A percentile compares a stretch with the other conserved stretches of the same genome.
These are phyloP conservation scores for Drosophila busckii DNA, from an alignment of 1,140 invertebrate genomes.

Conservation along the genomic window DNA sequence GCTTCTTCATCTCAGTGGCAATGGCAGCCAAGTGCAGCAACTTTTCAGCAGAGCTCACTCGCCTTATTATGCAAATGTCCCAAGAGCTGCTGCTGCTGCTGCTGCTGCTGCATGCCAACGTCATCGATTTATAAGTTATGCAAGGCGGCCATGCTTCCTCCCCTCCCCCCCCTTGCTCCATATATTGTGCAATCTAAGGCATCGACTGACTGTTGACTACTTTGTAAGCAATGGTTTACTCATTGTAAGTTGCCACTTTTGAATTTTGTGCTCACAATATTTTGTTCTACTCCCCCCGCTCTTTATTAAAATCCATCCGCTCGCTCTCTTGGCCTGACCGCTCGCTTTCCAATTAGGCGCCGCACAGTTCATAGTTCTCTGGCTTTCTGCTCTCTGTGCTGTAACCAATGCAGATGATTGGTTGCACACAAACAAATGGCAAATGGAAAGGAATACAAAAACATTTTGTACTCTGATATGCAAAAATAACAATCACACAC, in stretches of 20 bases:
- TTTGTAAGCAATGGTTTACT: constrained; percentile 64
- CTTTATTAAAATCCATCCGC: constrained; percentile 40
- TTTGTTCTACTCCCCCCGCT: no score
- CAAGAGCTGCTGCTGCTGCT: constrained; percentile 10
- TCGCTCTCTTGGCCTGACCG: constrained; percentile 10
- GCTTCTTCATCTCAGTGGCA: no score
- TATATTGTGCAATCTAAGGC: constrained; percentile 14
- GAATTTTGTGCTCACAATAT: constrained; percentile 53
- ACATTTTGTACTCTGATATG: no score
- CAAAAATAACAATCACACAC: constrained; percentile 15
- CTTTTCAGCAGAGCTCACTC: constrained; percentile 51
- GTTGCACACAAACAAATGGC: constrained; percentile 41
- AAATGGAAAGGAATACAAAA: constrained; percentile 30
- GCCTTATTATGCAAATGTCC: constrained; percentile 68
- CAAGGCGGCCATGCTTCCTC: constrained; percentile 36
- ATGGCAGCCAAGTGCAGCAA: constrained; percentile 40
- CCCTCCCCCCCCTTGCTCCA: not conserved
- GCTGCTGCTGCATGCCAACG: constrained; percentile 55
- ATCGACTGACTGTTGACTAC: constrained; percentile 50
- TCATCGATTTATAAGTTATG: constrained; percentile 76
- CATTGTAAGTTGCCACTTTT: constrained; percentile 23
- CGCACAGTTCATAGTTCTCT: constrained; percentile 28
- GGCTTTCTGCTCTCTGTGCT: not conserved
- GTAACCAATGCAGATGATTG: constrained; percentile 30
- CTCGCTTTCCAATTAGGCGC: constrained; percentile 53